These are phyloP conservation scores for Carassius auratus DNA, from an alignment of 2,113 vertebrate genomes.

Conservation along the genomic window DNA sequence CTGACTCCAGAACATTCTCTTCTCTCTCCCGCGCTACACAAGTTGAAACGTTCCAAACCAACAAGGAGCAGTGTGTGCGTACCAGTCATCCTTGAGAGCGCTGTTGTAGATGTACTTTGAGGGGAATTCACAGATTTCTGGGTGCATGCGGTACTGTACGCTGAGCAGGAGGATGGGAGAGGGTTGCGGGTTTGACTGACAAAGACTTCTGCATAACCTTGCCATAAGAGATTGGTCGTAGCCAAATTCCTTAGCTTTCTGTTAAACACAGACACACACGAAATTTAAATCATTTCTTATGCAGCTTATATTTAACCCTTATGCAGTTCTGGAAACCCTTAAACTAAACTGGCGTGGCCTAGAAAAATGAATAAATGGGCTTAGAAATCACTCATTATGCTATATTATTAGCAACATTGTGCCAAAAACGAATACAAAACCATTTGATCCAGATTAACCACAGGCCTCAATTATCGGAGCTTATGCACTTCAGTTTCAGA, in stretches of 20 bases:
- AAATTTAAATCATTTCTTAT: background rate
- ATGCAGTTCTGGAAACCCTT: background rate
- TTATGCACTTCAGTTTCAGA: too few species aligned
- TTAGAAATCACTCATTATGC: too few species aligned
- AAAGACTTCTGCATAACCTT: slow-evolving; percentile 75
- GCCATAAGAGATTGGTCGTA: slow-evolving; percentile 85
- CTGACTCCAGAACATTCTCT: background rate
- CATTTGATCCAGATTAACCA: too few species aligned
- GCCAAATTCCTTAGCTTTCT: slow-evolving; percentile 80
- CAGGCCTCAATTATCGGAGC: too few species aligned
- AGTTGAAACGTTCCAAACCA: background rate
- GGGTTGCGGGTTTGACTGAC: slow-evolving; percentile 45
- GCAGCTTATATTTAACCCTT: background rate
- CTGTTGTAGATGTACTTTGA: slow-evolving; percentile 80
- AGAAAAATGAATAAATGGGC: too few species aligned
- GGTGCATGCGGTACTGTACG: slow-evolving; percentile 87
- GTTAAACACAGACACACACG: background rate
- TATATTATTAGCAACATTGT: too few species aligned
- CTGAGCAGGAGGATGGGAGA: slow-evolving; percentile 76
- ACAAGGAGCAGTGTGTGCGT: slow-evolving; percentile 16
- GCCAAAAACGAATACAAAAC: too few species aligned
- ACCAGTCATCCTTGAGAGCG: slow-evolving; percentile 77
- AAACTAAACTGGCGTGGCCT: too few species aligned
- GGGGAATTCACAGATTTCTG: slow-evolving; percentile 86
- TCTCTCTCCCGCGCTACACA: background rate